Evolutionary conservation across 2,888 invertebrate species (phyloP), one percentile per base, ranked within the genome.

Genomic region (Ceratothoa steindachneri): DNA sequence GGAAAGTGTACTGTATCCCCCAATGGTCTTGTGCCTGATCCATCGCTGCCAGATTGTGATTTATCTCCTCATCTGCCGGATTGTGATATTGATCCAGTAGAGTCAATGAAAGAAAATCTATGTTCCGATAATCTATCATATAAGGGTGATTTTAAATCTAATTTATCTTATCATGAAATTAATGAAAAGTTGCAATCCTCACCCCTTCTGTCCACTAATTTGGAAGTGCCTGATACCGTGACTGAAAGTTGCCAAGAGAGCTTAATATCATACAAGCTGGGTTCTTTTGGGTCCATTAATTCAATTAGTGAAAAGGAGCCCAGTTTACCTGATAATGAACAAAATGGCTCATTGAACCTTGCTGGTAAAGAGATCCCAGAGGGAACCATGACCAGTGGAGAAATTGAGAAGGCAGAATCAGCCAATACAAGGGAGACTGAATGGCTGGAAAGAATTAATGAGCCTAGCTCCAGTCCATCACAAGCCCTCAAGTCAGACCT

Each of bases 1-100:
- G 27, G n/a, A 24, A 60, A 60, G 19, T 12, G 27, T 24, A 24
- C 24, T 12, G 22, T 22, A 24, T 60, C 60, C 22, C 60, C 60
- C 60, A 60, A 60, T 60, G 60, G 60, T 24, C 60, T 60, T 60
- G 60, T 60, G 60, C 52, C 19, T 15, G 52, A 51, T 51, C 19
- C 52, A 2, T 51, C n/a, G n/a, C 15, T 41, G 41, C 41, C 41
- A 41, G 41, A 41, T 41, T n/a, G n/a, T n/a, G n/a, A n/a, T n/a
- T n/a, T n/a, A n/a, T n/a, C n/a, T n/a, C 41, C 41, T 41, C 41
- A 41, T 41, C 41, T 15, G 5, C 5, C 41, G 15, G 41, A 9
- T 5, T 41, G 41, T 41, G 41, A 41, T 41, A 9, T 41, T 9
- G 41, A 41, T 15, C 41, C 41, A 41, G 41, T 41, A 41, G 41